Percentiles rank a stretch among this genome's conserved stretches.
phyloP scores from a whole-genome alignment of 2,113 vertebrate genomes.

The Takifugu bimaculatus region DNA sequence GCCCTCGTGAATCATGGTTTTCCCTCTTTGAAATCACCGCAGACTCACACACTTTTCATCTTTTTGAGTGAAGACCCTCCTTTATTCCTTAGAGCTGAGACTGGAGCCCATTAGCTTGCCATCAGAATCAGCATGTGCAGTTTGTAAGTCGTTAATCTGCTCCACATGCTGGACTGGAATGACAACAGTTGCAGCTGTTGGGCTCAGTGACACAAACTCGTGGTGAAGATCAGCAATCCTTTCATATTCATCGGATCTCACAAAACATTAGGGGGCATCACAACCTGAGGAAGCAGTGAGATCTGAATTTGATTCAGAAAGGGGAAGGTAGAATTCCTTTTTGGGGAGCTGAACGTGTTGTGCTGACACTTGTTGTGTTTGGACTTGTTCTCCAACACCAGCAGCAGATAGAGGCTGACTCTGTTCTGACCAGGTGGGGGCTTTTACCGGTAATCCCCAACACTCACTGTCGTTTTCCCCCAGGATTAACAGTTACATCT shows the following conservation, averaged over 20 bases:
- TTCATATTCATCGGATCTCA: slow-evolving; percentile 3
- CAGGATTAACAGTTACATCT: slow-evolving; percentile 16
- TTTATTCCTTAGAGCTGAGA: background rate
- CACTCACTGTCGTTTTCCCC: slow-evolving; percentile 12
- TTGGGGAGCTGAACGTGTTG: background rate
- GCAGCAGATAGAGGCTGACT: background rate
- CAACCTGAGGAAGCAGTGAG: background rate
- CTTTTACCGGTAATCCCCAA: slow-evolving; percentile 11
- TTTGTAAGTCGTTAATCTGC: slow-evolving; percentile 12
- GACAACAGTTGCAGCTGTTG: slow-evolving; percentile 5
- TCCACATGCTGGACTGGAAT: slow-evolving; percentile 11
- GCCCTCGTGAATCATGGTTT: background rate
- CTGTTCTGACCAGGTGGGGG: slow-evolving; percentile 10
- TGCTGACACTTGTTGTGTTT: slow-evolving; percentile 46
- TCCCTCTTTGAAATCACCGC: background rate
- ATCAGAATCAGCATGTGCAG: background rate
- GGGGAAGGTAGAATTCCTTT: background rate
- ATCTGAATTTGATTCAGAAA: background rate
- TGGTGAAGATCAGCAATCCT: background rate
- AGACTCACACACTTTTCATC: background rate
- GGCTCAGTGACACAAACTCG: background rate
- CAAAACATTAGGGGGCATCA: slow-evolving; percentile 10
- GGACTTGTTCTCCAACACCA: slow-evolving; percentile 40
- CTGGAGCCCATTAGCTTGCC: background rate
- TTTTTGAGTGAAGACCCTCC: background rate